phyloP scores from a whole-genome alignment of 2,113 vertebrate species.

The Plotosus lineatus region DNA sequence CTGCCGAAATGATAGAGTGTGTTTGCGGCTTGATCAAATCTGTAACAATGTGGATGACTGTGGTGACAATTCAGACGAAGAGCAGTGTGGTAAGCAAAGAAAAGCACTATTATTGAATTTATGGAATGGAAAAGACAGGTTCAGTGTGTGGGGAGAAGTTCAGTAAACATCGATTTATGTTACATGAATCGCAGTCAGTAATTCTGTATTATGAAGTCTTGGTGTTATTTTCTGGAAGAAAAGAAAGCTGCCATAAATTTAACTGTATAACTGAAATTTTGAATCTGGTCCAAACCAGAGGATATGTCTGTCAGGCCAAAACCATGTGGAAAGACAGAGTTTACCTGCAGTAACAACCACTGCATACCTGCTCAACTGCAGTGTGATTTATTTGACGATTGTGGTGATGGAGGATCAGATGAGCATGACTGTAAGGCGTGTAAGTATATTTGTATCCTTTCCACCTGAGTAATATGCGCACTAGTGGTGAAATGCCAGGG shows the following conservation, averaged over 20 bases:
- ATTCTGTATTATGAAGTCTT: background rate
- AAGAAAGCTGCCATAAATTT: background rate
- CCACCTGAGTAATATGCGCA: background rate
- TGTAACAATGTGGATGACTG: slow-evolving; percentile 93
- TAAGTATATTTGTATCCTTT: slow-evolving; percentile 63
- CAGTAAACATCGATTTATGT: background rate
- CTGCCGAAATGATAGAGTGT: slow-evolving; percentile 88
- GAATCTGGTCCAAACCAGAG: slow-evolving; percentile 69
- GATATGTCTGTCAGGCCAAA: slow-evolving; percentile 75
- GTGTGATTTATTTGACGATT: slow-evolving; percentile 92
- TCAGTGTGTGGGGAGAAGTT: background rate
- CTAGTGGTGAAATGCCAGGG: too few species aligned
- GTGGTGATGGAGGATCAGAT: slow-evolving; percentile 89
- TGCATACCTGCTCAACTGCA: slow-evolving; percentile 87
- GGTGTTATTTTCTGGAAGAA: background rate
- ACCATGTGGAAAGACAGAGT: slow-evolving; percentile 92
- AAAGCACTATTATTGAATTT: background rate
- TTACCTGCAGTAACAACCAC: slow-evolving; percentile 84
- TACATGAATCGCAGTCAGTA: background rate
- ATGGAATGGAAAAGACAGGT: background rate
- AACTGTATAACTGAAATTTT: slow-evolving; percentile 15
- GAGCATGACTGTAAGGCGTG: slow-evolving; percentile 89
- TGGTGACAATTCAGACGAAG: slow-evolving; percentile 95
- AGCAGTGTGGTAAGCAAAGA: slow-evolving; percentile 81
- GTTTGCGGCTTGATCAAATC: slow-evolving; percentile 83